Evolutionary conservation across 2,797 vertebrate species (phyloP).

Genomic region (Trichosurus vulpecula): DNA sequence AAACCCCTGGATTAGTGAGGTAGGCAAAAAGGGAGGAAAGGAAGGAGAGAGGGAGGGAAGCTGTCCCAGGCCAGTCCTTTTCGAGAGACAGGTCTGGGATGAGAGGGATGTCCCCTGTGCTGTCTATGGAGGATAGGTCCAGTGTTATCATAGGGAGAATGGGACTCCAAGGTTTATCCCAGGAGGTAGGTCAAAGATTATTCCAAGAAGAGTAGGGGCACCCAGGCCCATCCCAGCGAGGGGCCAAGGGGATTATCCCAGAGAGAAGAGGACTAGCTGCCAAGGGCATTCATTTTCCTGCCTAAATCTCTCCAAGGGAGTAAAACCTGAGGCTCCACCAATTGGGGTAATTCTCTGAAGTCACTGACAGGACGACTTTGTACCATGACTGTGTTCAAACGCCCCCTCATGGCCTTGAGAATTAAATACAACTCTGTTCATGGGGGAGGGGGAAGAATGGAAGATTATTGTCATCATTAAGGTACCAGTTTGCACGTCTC

Average conservation of each 20-base stretch:
- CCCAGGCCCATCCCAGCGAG: background rate
- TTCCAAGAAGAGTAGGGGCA: background rate
- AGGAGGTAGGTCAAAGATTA: background rate
- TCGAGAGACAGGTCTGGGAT: background rate
- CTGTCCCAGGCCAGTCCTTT: background rate
- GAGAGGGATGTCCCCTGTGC: background rate
- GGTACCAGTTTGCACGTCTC: background rate
- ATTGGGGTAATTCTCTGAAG: background rate
- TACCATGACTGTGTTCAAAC: background rate
- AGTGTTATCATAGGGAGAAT: background rate
- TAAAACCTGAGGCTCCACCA: background rate
- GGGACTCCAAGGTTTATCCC: background rate
- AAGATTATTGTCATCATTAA: background rate
- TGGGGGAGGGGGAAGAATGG: background rate
- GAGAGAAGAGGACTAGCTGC: background rate
- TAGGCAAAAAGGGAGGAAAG: background rate
- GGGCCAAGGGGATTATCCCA: background rate
- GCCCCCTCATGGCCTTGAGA: background rate
- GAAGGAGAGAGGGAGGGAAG: background rate
- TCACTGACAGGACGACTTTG: background rate
- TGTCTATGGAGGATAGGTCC: background rate
- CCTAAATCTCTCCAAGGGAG: background rate
- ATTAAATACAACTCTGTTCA: background rate
- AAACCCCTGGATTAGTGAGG: background rate
- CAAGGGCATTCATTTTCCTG: background rate